Base-by-base conservation (phyloP, 2,797 vertebrate species). In the Sebastes jordani region DNA sequence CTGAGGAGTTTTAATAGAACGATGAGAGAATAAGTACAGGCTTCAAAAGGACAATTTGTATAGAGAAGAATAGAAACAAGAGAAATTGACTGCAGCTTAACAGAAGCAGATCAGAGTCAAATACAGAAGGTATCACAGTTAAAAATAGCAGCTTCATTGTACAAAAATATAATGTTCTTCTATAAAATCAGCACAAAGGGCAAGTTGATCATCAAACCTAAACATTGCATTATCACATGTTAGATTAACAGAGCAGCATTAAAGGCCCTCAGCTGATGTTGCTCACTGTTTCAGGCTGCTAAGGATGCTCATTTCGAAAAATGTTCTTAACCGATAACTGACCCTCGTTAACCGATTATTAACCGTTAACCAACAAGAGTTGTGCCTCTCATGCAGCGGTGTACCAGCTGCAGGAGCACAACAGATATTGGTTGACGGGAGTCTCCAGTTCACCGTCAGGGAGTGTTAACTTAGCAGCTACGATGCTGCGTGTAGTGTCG, bases 1-100 rank as follows among this genome's bases (percentile, higher is more conserved):
- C 49, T 62, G 36, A 80, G 49, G 79, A 61, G 27, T 83, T 84
- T 78, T 11, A 88, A 80, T 20, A 55, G 42, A 72, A 56, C 52
- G 54, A 81, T 20, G 34, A 76, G 68, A 76, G 34, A 81, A 72
- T 13, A 68, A 68, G 18, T 13, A 22, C 18, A 23, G 23, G 27
- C 23, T 80, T 88, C 23, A 86, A 86, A 85, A 22, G 32, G 13
- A 59, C 23, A 58, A 25, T 80, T 25, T 56, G 22, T 75, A 65
- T n/a, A 59, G 58, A 83, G 52, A 76, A 63, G 7, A 76, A 49
- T 1, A n/a, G 11, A 61, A 66, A 64, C 22, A 70, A 71, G 22
- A 66, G 10, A 65, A 42, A 72, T 1, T 52, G 65, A 79, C 32
- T 30, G 46, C 34, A 55, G 60, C 25, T 71, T 49, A 65, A 78